phyloP scores from a whole-genome alignment of 2,113 vertebrate genomes.

The Sphaerodactylus townsendi region DNA sequence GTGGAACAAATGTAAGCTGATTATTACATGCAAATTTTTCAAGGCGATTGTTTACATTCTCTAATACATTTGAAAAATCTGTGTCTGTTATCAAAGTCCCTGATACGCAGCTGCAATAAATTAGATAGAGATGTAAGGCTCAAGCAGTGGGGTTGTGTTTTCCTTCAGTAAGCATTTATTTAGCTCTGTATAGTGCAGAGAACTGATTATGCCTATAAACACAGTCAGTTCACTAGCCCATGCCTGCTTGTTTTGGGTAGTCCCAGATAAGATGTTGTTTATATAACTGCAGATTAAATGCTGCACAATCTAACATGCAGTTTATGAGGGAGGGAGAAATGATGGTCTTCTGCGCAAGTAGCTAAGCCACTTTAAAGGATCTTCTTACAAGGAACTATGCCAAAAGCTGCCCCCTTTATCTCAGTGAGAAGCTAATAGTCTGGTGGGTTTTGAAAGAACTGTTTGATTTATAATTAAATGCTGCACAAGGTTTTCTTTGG shows the following conservation, averaged over 20 bases:
- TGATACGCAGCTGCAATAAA: neutral
- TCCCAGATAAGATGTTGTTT: slow-evolving; percentile 26
- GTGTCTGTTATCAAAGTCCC: slow-evolving; percentile 27
- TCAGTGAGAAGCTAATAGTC: neutral
- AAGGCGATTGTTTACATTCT: slow-evolving; percentile 36
- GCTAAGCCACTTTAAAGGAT: slow-evolving; percentile 16
- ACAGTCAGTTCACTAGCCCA: neutral
- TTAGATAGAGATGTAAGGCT: slow-evolving; percentile 25
- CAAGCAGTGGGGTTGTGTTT: neutral
- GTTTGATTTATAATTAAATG: neutral
- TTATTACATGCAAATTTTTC: slow-evolving; percentile 40
- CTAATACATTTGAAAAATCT: slow-evolving; percentile 17
- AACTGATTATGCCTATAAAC: slow-evolving; percentile 19
- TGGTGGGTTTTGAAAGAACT: slow-evolving; percentile 29
- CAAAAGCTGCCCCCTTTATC: slow-evolving; percentile 32
- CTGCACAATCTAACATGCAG: neutral
- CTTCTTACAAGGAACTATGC: slow-evolving; percentile 13
- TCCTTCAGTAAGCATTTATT: slow-evolving; percentile 21
- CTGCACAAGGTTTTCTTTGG: neutral
- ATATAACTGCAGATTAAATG: slow-evolving; percentile 4
- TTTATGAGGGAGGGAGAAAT: neutral
- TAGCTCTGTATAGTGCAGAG: slow-evolving; percentile 9
- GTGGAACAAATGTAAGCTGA: slow-evolving; percentile 38
- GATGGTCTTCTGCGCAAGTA: neutral
- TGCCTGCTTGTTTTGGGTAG: slow-evolving; percentile 2